Evolutionary conservation across 2,113 vertebrate genomes (phyloP), one percentile per base, ranked within the genome.

Genomic region (Tenebrosternarchus preto): DNA sequence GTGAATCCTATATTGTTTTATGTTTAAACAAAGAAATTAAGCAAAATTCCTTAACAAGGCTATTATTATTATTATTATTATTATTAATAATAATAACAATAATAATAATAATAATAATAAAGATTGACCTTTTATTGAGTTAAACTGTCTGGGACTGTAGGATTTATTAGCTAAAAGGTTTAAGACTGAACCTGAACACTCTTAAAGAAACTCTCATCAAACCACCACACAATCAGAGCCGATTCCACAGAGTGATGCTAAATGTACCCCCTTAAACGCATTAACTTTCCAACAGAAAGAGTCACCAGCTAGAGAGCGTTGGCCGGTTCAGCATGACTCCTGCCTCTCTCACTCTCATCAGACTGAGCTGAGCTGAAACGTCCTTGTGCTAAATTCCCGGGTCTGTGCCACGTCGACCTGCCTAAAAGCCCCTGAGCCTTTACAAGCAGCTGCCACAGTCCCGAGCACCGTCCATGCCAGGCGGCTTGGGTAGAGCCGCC

Each of bases 311-410:
- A 60, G 24, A 25, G 46, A 5, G 66, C 24, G 8, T 39, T 22
- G 56, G 33, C n/a, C 60, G 39, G 56, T 87, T 85, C 63, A 81
- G 67, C 81, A 5, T 77, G 27, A 64, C 74, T 80, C 60, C 56
- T 43, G 19, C 53, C 64, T 46, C 71, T 59, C 56, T 70, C 19
- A 63, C 85, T 73, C 61, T 86, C 83, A 88, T 88, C 80, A 80
- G 70, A 60, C 70, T 84, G 57, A 82, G 73, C 85, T 87, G 81
- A 83, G 72, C 71, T 82, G 86, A 83, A 74, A 53, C 84, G 69
- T 68, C 3, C 80, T 84, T 20, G 57, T 73, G 72, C 71, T 77
- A 86, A 86, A 85, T 56, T 4, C 39, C 78, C 55, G 80, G 68
- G 84, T 83, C 59, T 33, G 75, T 46, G 50, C 76, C 43, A 60